Evolutionary conservation across 2,113 vertebrate genomes (phyloP).

Genomic region (Neopipo cinnamomea): DNA sequence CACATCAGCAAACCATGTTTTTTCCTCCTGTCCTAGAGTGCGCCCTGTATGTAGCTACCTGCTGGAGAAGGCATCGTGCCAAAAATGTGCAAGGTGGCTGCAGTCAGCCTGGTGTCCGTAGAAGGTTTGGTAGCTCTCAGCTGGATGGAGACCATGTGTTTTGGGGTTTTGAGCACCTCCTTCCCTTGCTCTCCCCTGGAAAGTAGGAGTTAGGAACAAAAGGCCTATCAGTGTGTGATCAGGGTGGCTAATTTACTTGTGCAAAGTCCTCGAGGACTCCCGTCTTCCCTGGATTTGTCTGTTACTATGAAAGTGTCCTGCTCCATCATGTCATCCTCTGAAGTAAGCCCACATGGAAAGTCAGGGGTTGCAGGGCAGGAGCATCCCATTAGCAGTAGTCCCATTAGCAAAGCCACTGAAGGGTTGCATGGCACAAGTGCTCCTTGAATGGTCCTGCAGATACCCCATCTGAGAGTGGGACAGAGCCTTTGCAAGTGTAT

Average conservation of each 20-base stretch:
- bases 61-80: not conserved
- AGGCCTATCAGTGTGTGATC: not conserved
- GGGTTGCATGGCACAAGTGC: not conserved
- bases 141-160: not conserved
- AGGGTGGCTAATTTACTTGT: not conserved
- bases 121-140: not conserved
- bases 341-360: not conserved
- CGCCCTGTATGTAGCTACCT: not conserved
- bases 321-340: fast-evolving
- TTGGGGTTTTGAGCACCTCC: not conserved
- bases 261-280: not conserved
- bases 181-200: not conserved
- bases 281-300: not conserved
- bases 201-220: not conserved
- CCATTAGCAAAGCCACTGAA: not conserved
- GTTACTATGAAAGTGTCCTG: not conserved
- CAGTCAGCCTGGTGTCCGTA: not conserved
- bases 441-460: not conserved
- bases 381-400: not conserved
- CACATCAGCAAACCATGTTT: not conserved
- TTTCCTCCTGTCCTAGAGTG: not conserved
- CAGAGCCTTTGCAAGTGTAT: not conserved
- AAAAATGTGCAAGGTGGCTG: not conserved
- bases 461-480: not conserved
- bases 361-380: not conserved